These are phyloP conservation scores for Sinosuthora webbiana DNA, from an alignment of 2,113 vertebrate genomes.

Conservation along the genomic window DNA sequence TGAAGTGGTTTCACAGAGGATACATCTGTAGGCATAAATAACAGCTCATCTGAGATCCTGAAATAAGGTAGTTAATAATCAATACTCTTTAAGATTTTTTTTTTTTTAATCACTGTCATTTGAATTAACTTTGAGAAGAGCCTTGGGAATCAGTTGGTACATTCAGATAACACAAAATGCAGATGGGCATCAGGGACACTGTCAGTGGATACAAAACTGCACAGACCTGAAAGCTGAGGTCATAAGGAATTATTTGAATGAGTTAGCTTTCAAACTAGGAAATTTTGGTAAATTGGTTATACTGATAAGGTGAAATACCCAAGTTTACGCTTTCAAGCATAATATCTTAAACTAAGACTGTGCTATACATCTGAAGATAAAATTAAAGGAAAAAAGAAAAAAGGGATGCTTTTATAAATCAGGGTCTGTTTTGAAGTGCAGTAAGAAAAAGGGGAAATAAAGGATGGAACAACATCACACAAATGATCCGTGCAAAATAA, in stretches of 20 bases:
- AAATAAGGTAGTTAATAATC: conserved; percentile 27
- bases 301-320: neutral
- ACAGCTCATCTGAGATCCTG: neutral
- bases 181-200: neutral
- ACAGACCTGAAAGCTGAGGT: neutral
- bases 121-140: neutral
- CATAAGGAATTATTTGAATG: neutral
- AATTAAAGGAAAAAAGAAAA: neutral
- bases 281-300: neutral
- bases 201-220: neutral
- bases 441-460: neutral
- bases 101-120: conserved; percentile 10
- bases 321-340: neutral
- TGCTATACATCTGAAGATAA: neutral
- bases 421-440: neutral
- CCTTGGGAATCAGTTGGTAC: neutral
- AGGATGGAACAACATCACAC: neutral
- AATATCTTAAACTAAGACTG: neutral
- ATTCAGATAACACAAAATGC: neutral
- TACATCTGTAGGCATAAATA: conserved; percentile 50
- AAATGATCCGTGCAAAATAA: neutral
- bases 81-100: conserved; percentile 10
- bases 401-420: neutral
- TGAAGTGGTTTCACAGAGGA: conserved; percentile 47
- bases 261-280: neutral